phyloP scores from a whole-genome alignment of 2,888 invertebrate genomes.

The Aethes cnicana region DNA sequence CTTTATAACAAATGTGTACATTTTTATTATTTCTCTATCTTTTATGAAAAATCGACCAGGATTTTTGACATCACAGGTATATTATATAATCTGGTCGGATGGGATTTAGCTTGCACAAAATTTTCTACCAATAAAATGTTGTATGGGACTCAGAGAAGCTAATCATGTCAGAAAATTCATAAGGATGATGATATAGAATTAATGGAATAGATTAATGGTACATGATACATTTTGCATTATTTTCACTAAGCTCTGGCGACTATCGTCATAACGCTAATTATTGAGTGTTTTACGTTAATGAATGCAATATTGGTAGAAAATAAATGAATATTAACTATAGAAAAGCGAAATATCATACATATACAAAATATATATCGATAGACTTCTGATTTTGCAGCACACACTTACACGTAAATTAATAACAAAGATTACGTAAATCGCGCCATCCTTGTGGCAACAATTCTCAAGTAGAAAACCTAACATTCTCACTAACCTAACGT shows the following conservation, averaged over 20 bases:
- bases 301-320: slow-evolving; percentile 14
- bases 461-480: slow-evolving; percentile 65
- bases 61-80: too few species aligned
- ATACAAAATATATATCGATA: slow-evolving; percentile 60
- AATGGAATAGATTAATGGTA: too few species aligned
- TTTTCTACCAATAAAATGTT: slow-evolving; percentile 2
- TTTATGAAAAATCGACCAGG: too few species aligned
- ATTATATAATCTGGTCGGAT: too few species aligned
- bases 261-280: too few species aligned
- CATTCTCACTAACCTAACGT: slow-evolving; percentile 76
- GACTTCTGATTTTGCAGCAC: slow-evolving; percentile 70
- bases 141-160: too few species aligned
- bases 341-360: slow-evolving; percentile 59
- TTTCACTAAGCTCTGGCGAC: too few species aligned
- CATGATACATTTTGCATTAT: too few species aligned
- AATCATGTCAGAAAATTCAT: too few species aligned
- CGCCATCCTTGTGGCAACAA: slow-evolving; percentile 55
- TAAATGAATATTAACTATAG: slow-evolving; percentile 14
- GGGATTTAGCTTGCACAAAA: neutral
- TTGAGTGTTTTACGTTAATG: neutral
- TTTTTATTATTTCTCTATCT: too few species aligned
- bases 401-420: slow-evolving; percentile 56
- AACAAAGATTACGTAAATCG: slow-evolving; percentile 34
- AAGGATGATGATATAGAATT: too few species aligned
- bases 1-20: too few species aligned